Evolutionary conservation across 2,888 invertebrate species (phyloP).

Genomic region (Dicycla oo): DNA sequence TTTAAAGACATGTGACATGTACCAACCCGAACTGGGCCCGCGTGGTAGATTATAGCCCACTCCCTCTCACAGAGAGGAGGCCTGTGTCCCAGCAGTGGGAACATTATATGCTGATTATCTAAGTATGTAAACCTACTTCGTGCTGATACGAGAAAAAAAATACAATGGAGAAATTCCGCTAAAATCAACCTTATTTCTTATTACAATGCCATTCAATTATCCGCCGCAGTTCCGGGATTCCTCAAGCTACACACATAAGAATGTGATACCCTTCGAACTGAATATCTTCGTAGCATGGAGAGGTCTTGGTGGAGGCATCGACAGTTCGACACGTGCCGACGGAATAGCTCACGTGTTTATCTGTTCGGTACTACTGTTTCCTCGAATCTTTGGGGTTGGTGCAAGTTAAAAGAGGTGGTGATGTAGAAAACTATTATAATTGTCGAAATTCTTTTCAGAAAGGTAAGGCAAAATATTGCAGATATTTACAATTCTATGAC

Average conservation of each 20-base stretch:
- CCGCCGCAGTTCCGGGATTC: conserved; percentile 5
- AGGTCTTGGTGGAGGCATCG: conserved; percentile 33
- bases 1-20: too few species aligned
- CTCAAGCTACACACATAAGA: conserved; percentile 28
- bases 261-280: conserved; percentile 22
- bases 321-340: conserved; percentile 36
- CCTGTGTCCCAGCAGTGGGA: too few species aligned
- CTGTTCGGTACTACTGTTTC: conserved; percentile 43
- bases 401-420: conserved; percentile 5
- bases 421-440: not conserved
- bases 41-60: too few species aligned
- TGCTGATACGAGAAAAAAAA: too few species aligned
- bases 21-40: too few species aligned
- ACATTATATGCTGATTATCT: too few species aligned
- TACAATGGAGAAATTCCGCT: too few species aligned
- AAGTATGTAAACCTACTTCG: too few species aligned
- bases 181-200: not conserved
- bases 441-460: not conserved
- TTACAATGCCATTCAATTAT: conserved; percentile 20
- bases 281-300: conserved; percentile 36
- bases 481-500: too few species aligned
- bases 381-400: conserved; percentile 18
- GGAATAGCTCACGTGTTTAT: conserved; percentile 51
- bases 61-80: too few species aligned
- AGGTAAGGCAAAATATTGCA: not conserved